A percentile compares a stretch with the other conserved stretches of the same genome.
Evolutionary conservation across 2,113 vertebrate genomes (phyloP).

Genomic region (Amphiprion percula): DNA sequence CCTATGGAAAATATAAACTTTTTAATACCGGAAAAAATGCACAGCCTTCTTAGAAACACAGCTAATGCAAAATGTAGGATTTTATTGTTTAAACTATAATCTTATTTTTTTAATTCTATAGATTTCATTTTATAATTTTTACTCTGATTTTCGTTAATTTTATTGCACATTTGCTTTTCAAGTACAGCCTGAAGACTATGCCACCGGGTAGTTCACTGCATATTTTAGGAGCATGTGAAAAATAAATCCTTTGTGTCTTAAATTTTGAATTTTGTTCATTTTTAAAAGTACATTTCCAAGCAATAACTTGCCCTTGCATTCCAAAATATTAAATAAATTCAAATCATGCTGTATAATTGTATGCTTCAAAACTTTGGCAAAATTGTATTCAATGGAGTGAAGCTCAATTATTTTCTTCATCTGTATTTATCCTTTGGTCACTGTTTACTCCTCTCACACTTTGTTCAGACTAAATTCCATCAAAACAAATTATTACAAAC

Average conservation of each 20-base stretch:
- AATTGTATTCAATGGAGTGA: neutral
- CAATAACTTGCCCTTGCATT: neutral
- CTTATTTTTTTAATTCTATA: no score
- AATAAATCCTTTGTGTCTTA: no score
- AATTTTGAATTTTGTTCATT: no score
- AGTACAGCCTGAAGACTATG: neutral
- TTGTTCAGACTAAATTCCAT: constrained; percentile 9
- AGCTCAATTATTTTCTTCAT: neutral
- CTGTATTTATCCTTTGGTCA: constrained; percentile 1
- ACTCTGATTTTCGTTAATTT: neutral
- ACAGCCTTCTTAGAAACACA: no score
- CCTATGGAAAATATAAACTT: neutral
- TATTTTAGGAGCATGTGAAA: no score
- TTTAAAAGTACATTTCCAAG: no score
- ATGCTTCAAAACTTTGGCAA: neutral
- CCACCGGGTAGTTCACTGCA: neutral
- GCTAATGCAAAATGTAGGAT: no score
- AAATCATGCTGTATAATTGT: no score
- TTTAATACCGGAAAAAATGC: no score
- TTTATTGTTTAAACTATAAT: no score
- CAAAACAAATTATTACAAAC: constrained; percentile 9
- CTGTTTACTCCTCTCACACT: constrained; percentile 5
- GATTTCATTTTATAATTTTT: neutral
- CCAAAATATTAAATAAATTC: no score
- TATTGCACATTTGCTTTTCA: neutral